Evolutionary conservation across 2,888 invertebrate genomes (phyloP).

Genomic region (Harpalus rufipes): DNA sequence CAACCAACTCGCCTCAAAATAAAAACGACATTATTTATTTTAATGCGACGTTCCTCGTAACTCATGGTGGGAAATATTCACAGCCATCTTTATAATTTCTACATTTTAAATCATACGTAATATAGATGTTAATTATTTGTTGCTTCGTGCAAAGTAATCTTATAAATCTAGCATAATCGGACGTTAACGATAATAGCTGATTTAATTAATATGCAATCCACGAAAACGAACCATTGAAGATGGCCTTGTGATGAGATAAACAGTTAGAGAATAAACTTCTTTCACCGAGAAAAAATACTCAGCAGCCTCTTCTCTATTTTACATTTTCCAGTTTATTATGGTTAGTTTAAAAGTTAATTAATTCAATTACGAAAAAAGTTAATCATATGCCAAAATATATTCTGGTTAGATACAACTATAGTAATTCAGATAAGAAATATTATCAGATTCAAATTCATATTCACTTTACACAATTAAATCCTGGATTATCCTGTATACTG

Average conservation of each 20-base stretch:
- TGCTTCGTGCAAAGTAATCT: constrained; percentile 44
- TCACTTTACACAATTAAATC: too few species aligned
- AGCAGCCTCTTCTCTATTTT: constrained; percentile 8
- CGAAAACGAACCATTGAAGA: constrained; percentile 44
- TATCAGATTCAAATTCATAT: too few species aligned
- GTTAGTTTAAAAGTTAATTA: not conserved
- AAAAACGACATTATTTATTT: constrained; percentile 44
- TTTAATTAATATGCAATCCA: constrained; percentile 66
- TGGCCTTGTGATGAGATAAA: constrained; percentile 55
- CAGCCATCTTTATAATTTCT: constrained; percentile 28
- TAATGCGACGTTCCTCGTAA: constrained; percentile 29
- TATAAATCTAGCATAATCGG: constrained; percentile 64
- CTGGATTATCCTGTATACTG: too few species aligned
- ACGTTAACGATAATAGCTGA: constrained; percentile 65
- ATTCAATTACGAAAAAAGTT: not conserved
- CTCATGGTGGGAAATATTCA: constrained; percentile 34
- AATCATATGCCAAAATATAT: not conserved
- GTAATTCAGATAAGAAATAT: too few species aligned
- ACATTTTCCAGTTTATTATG: not conserved
- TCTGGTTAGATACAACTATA: too few species aligned
- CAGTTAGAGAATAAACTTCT: constrained; percentile 51
- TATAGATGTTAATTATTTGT: constrained; percentile 59
- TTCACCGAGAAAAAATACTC: constrained; percentile 24
- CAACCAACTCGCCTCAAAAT: constrained; percentile 30
- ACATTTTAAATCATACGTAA: constrained; percentile 30